These are phyloP conservation scores for Aythya baeri DNA, from an alignment of 2,113 vertebrate species.

Conservation along the genomic window DNA sequence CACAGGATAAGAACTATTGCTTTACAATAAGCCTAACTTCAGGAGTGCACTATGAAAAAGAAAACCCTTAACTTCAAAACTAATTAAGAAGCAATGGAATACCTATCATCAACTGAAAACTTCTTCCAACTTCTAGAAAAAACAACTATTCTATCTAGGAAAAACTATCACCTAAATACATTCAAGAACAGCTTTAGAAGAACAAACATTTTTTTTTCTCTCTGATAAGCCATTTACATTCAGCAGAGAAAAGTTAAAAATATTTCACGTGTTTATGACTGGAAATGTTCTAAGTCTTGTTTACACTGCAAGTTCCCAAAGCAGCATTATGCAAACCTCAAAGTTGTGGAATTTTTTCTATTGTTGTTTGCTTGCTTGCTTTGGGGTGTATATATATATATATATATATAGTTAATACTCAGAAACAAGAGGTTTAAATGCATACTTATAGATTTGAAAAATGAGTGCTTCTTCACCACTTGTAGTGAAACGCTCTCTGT, in stretches of 20 bases:
- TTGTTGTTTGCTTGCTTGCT: background rate
- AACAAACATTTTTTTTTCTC: background rate
- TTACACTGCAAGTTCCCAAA: background rate
- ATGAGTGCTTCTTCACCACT: conserved; percentile 92
- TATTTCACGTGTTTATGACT: background rate
- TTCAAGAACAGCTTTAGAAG: background rate
- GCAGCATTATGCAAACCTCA: background rate
- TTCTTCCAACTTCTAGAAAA: background rate
- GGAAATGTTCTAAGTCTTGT: background rate
- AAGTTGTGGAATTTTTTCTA: background rate
- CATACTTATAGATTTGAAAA: conserved; percentile 92
- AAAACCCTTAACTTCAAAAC: background rate
- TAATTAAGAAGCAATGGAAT: background rate
- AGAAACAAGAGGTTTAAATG: background rate
- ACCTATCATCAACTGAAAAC: background rate
- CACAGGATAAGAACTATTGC: background rate
- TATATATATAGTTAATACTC: background rate
- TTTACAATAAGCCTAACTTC: background rate
- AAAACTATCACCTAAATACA: background rate
- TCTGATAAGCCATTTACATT: background rate
- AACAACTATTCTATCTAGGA: background rate
- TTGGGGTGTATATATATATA: background rate
- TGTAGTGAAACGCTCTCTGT: conserved; percentile 94
- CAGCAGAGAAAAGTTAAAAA: background rate
- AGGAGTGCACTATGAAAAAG: background rate